Evolutionary conservation across 2,888 invertebrate species (phyloP), one percentile per base, ranked within the genome.

Genomic region (Galerucella calmariensis): DNA sequence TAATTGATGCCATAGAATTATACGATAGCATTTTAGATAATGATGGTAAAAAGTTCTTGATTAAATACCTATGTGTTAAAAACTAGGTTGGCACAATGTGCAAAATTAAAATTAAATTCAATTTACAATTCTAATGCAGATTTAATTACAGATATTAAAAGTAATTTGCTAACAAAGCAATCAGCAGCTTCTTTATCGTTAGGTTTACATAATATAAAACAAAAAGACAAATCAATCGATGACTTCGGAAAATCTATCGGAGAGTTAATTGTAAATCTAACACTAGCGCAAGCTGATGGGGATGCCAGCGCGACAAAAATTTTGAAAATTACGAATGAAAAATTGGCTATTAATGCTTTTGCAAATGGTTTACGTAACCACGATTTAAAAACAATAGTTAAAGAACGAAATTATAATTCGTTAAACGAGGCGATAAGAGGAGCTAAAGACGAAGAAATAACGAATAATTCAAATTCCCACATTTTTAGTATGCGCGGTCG

Each of bases 1-100:
- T 81, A 20, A 81, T 80, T 67, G 80, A 81, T 78, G 74, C 78
- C 27, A 81, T 78, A 46, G 46, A 46, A 46, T 78, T 79, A 67
- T 79, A 81, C 63, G 70, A 76, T 46, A 58, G 14, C 2, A 59
- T 79, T n/a, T 62, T 80, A 65, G 72, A 80, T 68, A 63, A 65
- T 48, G 69, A 69, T 5, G 77, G 79, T 14, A 80, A 81, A 73
- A 72, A 71, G 69, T 70, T 77, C 35, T 48, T 79, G 48, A 78
- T 73, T 24, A 79, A 67, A 24, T n/a, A n/a, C n/a, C n/a, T 80
- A 72, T 74, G 69, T 80, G 63, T 68, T 79, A 79, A 81, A 74
- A 69, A 27, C 75, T 24, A 72, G 71, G 59, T 58, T 75, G n/a
- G n/a, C n/a, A n/a, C n/a, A n/a, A n/a, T n/a, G n/a, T n/a, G n/a